Percentiles rank a stretch among this genome's conserved stretches.
Conservation (phyloP, 1,140 invertebrate species). For the Hydropsyche tenuis region DNA sequence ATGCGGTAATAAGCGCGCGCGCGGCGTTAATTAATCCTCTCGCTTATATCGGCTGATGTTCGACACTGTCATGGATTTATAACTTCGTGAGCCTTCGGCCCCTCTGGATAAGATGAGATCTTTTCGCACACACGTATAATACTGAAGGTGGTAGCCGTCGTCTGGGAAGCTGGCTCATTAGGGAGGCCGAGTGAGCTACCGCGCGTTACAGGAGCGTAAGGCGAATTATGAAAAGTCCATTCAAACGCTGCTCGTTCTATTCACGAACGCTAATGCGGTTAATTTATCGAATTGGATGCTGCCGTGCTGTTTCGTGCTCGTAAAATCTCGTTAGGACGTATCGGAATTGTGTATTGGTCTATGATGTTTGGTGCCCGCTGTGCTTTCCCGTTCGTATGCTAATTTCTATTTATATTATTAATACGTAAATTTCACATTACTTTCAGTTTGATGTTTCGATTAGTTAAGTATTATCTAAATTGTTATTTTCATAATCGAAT, state of each 20-base stretch:
- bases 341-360: too few species aligned
- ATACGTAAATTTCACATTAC: too few species aligned
- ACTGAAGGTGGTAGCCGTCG: neutral
- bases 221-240: conserved; percentile 15
- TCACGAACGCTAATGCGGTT: neutral
- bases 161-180: conserved; percentile 33
- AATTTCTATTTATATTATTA: too few species aligned
- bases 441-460: too few species aligned
- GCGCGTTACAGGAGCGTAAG: neutral
- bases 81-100: conserved; percentile 24
- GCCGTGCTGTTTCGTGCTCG: too few species aligned
- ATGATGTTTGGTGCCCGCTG: too few species aligned
- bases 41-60: neutral
- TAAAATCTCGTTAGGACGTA: too few species aligned
- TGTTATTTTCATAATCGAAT: too few species aligned
- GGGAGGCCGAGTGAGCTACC: neutral
- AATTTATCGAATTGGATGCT: too few species aligned
- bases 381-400: too few species aligned
- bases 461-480: too few species aligned
- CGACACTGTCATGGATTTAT: conserved; percentile 2
- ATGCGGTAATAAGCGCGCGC: neutral
- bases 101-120: conserved; percentile 27
- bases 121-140: too few species aligned
- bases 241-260: neutral
- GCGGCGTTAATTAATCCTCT: conserved; percentile 29